phyloP scores from a whole-genome alignment of 2,888 invertebrate genomes.

The Tortricodes alternella region DNA sequence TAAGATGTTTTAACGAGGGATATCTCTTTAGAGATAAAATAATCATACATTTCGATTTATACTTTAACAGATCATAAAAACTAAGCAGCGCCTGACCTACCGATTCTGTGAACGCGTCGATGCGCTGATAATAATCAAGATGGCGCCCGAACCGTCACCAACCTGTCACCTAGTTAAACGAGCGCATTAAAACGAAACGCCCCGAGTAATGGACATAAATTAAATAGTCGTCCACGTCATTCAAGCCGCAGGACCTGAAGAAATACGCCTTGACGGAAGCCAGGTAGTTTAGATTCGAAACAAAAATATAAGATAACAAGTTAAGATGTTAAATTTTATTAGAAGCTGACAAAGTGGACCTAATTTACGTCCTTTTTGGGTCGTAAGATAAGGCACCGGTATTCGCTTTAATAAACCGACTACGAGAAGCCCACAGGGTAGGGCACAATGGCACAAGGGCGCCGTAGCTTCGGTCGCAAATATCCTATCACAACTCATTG shows the following conservation, averaged over 20 bases:
- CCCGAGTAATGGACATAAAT: conserved; percentile 75
- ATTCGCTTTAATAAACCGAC: conserved; percentile 38
- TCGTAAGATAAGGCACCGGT: conserved; percentile 47
- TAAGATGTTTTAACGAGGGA: conserved; percentile 17
- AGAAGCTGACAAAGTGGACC: conserved; percentile 70
- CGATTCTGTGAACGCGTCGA: conserved; percentile 49
- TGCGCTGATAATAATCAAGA: conserved; percentile 71
- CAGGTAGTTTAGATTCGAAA: conserved; percentile 80
- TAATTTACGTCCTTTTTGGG: conserved; percentile 70
- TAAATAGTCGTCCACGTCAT: conserved; percentile 76
- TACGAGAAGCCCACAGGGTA: not conserved
- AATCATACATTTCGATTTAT: conserved; percentile 33
- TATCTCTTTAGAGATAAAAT: conserved; percentile 24
- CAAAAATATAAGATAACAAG: conserved; percentile 78
- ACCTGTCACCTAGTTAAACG: conserved; percentile 72
- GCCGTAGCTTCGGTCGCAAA: conserved; percentile 32
- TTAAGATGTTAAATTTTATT: conserved; percentile 80
- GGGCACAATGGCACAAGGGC: conserved; percentile 32
- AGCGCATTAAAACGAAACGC: conserved; percentile 76
- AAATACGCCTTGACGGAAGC: conserved; percentile 73
- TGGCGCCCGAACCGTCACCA: conserved; percentile 76
- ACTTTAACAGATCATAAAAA: conserved; percentile 44
- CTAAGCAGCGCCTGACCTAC: conserved; percentile 53
- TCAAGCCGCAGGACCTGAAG: conserved; percentile 66
- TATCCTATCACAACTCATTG: conserved; percentile 56